Evolutionary conservation across 2,797 vertebrate species (phyloP), one percentile per base, ranked within the genome.

Genomic region (Micropoecilia bifurca): DNA sequence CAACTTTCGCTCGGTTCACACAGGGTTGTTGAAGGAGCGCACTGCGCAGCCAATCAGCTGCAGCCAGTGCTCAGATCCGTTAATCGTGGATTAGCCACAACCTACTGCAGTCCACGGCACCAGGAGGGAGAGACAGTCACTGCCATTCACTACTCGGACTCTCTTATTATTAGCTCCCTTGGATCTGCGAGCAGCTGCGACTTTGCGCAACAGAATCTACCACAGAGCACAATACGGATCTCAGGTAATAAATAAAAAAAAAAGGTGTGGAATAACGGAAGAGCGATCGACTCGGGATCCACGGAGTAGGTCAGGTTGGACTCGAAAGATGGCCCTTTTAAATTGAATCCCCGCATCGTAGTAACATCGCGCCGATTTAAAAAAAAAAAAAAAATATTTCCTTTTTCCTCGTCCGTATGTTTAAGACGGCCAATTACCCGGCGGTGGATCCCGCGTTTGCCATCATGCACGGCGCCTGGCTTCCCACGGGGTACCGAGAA

Each of bases 371-470:
- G 89, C 86, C n/a, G 43, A 45, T 74, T 30, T 57, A n/a, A n/a
- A n/a, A n/a, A n/a, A n/a, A n/a, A n/a, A n/a, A n/a, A n/a, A n/a
- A n/a, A n/a, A n/a, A n/a, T n/a, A n/a, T n/a, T n/a, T n/a, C n/a
- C n/a, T n/a, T n/a, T n/a, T 16, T 63, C 12, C 68, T 79, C 83
- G 78, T 82, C 81, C 79, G 69, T 6, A 95, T 93, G 91, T 96
- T 93, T 82, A 93, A 87, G 92, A 94, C 94, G 59, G 94, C 77
- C 78, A 90, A 94, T 86, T 94, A 92, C 85, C 95, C 95, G 90
- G 95, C 97, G 95, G 97, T 97, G 93, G 96, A 96, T 57, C 96
- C 96, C 71, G 90, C 93, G 80, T 96, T 95, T 90, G 83, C 94
- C 91, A 81, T 94, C 89, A 93, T 94, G 91, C 92, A 85, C 89